Conservation (phyloP, 2,113 vertebrate genomes). For the Labrus mixtus region DNA sequence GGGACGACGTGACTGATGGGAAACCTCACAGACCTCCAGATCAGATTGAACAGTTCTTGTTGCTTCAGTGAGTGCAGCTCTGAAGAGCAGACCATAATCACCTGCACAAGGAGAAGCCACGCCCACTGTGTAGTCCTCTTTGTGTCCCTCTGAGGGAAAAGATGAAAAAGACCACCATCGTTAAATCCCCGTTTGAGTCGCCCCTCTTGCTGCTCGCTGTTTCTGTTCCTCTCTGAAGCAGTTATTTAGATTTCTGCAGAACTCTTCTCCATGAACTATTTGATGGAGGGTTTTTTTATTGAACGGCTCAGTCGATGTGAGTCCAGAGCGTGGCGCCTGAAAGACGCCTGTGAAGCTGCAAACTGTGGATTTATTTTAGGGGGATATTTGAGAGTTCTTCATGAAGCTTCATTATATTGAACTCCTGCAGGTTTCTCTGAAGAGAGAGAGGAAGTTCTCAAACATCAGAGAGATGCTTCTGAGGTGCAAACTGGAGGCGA, state of each 20-base stretch:
- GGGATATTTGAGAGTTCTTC: neutral
- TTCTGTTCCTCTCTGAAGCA: neutral
- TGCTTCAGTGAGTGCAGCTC: too few relatives aligned
- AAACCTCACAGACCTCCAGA: too few relatives aligned
- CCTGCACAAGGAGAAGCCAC: too few relatives aligned
- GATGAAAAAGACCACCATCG: neutral
- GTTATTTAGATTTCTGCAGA: neutral
- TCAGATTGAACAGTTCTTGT: too few relatives aligned
- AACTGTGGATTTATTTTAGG: neutral
- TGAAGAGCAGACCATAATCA: too few relatives aligned
- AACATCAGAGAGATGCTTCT: neutral
- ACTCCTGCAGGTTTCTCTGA: neutral
- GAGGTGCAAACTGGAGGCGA: conserved; percentile 32
- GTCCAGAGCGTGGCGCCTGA: neutral
- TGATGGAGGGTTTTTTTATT: conserved; percentile 12
- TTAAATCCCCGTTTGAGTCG: neutral
- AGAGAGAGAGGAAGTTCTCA: neutral
- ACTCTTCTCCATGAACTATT: neutral
- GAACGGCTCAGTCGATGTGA: conserved; percentile 10
- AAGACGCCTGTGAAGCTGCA: neutral
- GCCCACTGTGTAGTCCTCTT: too few relatives aligned
- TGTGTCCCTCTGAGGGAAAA: neutral
- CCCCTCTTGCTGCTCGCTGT: neutral
- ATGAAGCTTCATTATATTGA: neutral
- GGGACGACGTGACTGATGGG: too few relatives aligned